Base-by-base conservation (phyloP, 1,140 invertebrate species). In the Drosophila oshimai region DNA sequence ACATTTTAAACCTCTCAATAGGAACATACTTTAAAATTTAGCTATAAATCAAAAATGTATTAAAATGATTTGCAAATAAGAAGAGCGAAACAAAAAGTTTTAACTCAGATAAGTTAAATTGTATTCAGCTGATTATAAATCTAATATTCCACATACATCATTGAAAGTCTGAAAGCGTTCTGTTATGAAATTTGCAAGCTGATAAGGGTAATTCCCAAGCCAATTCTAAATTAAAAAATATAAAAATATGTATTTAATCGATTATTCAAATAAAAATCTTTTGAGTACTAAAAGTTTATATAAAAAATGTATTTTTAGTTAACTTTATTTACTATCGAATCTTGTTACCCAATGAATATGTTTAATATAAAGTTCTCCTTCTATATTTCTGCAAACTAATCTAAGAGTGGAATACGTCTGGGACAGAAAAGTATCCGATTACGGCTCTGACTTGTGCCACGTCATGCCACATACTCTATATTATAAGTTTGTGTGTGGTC, bases 61-160 rank as follows among this genome's bases (percentile, higher is more conserved):
- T n/a, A n/a, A n/a, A 44, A 72, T 80, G 77, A 75, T 67, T 80
- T 67, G 65, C 77, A 72, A 80, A 50, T 62, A 47, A 67, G 6
- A n/a, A 45, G 34, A 45, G 15, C 36, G 12, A 53, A 49, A 7
- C 36, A 36, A n/a, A 34, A 58, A 60, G 9, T 58, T 13, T 64
- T n/a, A 36, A 12, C 6, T 10, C 6, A 24, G n/a, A 33, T 31
- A 34, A 34, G 24, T 24, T 2, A 22, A 51, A 58, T 61, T 55
- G 20, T 18, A 28, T 55, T 41, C 31, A 3, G 1, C 17, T 54
- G 47, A 58, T 51, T 51, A 26, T 13, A 53, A 58, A 37, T 18
- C 26, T 3, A 18, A 24, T 57, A 4, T 15, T 13, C n/a, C n/a
- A n/a, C n/a, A n/a, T n/a, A n/a, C n/a, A n/a, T n/a, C n/a, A n/a